Conservation (phyloP, 1,140 invertebrate species). For the Pygmarrhopalites habei region DNA sequence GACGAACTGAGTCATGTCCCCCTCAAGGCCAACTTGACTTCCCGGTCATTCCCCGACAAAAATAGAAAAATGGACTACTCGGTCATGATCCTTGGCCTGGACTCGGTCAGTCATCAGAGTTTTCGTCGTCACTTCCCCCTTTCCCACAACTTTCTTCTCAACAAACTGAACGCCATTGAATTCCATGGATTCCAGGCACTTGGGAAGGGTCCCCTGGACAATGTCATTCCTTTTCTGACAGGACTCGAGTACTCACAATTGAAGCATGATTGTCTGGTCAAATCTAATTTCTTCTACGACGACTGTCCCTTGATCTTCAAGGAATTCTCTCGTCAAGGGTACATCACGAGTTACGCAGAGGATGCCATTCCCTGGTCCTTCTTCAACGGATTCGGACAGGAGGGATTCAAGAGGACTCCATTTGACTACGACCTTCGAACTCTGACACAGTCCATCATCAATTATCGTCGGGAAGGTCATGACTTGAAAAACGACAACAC, state of each 20-base stretch:
- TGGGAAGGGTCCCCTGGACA: not conserved
- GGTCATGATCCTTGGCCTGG: not conserved
- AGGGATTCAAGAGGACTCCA: conserved; percentile 45
- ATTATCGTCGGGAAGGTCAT: not conserved
- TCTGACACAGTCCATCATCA: not conserved
- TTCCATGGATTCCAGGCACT: not conserved
- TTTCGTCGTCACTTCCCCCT: not conserved
- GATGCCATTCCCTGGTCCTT: not conserved
- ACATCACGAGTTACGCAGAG: not conserved
- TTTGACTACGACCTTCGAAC: conserved; percentile 1
- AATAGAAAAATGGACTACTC: not conserved
- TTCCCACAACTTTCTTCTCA: not conserved
- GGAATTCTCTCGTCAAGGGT: not conserved
- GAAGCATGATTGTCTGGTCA: not conserved
- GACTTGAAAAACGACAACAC: not conserved
- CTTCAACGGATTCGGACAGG: not conserved
- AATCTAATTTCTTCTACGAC: not conserved
- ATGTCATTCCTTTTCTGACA: not conserved
- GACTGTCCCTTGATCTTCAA: not conserved
- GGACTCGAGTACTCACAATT: not conserved
- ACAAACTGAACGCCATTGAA: not conserved
- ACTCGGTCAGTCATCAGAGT: not conserved
- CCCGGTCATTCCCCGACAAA: not conserved
- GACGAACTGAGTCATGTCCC: not conserved
- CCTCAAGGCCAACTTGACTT: not conserved